Percentiles rank a stretch among this genome's conserved stretches.
Conservation (phyloP, 2,888 invertebrate species). For the Rhimphoctona megacephalus region DNA sequence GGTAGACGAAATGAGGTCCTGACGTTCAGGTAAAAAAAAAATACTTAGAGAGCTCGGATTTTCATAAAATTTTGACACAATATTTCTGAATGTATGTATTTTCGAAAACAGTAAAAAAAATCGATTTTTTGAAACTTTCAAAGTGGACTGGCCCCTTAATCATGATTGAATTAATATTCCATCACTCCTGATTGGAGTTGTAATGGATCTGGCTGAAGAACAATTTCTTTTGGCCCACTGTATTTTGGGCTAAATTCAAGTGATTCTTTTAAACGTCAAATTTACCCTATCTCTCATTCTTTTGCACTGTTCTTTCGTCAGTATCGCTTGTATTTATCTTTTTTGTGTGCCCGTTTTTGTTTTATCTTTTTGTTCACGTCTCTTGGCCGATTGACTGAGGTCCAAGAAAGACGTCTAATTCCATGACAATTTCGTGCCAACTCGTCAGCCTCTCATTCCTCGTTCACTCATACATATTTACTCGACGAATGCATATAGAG, state of each 20-base stretch:
- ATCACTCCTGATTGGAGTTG: not conserved
- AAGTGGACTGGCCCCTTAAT: not conserved
- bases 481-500: not conserved
- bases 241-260: constrained; percentile 13
- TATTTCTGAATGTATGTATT: too few species aligned
- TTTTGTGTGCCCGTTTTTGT: constrained; percentile 1
- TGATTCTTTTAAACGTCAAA: not conserved
- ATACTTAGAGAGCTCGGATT: too few species aligned
- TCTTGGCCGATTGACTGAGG: constrained; percentile 40
- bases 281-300: not conserved
- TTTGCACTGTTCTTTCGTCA: not conserved
- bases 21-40: too few species aligned
- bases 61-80: too few species aligned
- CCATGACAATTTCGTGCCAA: constrained; percentile 38
- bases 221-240: not conserved
- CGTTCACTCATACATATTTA: constrained; percentile 9
- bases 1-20: too few species aligned
- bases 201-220: not conserved
- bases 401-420: constrained; percentile 39
- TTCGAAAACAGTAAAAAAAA: too few species aligned
- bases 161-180: not conserved
- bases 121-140: too few species aligned
- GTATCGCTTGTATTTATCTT: not conserved
- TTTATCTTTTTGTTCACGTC: constrained; percentile 6
- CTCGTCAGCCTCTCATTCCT: constrained; percentile 16